These are phyloP conservation scores for Apis laboriosa DNA, from an alignment of 1,140 invertebrate species.

Conservation along the genomic window DNA sequence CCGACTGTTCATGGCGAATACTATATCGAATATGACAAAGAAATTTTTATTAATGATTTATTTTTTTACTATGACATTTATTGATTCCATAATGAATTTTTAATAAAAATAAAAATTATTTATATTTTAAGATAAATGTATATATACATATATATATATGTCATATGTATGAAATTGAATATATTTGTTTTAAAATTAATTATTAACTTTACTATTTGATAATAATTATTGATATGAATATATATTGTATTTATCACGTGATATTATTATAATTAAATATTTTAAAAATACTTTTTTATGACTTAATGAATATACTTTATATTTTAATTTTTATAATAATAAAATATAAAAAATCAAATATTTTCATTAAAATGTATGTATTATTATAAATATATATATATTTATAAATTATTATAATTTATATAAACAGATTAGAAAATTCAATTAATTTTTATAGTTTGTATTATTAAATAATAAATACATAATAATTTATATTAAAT, in stretches of 20 bases:
- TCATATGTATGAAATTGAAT: background rate
- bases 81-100: background rate
- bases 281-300: background rate
- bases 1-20: constrained; percentile 54
- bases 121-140: background rate
- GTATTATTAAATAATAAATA: background rate
- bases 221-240: background rate
- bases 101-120: background rate
- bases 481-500: constrained; percentile 2
- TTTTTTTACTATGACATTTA: background rate
- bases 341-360: background rate
- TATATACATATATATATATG: too few relatives aligned
- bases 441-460: background rate
- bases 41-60: constrained; percentile 28
- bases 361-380: background rate
- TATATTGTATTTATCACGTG: background rate
- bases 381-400: background rate
- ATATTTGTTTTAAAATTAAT: background rate
- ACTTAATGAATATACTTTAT: background rate
- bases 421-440: background rate
- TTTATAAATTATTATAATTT: background rate
- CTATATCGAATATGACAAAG: constrained; percentile 51
- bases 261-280: background rate
- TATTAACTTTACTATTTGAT: constrained; percentile 1
- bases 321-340: background rate